Evolutionary conservation across 2,113 vertebrate genomes (phyloP).

Genomic region (Picathartes gymnocephalus): DNA sequence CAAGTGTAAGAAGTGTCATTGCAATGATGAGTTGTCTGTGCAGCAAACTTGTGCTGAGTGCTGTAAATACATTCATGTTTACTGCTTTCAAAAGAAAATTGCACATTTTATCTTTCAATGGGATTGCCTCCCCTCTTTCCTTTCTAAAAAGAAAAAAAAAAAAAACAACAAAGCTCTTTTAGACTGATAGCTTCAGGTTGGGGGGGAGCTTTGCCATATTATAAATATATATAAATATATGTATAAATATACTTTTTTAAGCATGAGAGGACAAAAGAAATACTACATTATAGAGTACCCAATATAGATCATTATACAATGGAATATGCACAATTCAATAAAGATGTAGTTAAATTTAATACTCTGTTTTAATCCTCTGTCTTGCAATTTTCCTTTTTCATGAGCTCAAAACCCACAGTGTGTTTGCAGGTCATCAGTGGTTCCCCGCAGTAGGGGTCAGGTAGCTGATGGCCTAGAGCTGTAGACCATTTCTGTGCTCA

Average conservation of each 20-base stretch:
- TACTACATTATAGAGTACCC: conserved; percentile 64
- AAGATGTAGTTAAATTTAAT: conserved; percentile 72
- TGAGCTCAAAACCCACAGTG: conserved; percentile 14
- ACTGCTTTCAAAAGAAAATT: conserved; percentile 74
- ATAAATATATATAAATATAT: conserved; percentile 73
- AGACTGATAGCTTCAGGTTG: conserved; percentile 51
- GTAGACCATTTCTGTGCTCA: background rate
- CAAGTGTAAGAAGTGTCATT: conserved; percentile 56
- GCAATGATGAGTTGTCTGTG: conserved; percentile 59
- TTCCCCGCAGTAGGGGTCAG: background rate
- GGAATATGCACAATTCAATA: conserved; percentile 75
- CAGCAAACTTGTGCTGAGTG: conserved; percentile 64
- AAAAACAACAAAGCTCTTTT: conserved; percentile 60
- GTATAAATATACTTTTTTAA: conserved; percentile 80
- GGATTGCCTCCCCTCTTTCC: conserved; percentile 59
- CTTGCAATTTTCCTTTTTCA: conserved; percentile 39
- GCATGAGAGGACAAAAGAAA: conserved; percentile 71
- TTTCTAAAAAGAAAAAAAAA: conserved; percentile 16
- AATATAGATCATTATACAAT: conserved; percentile 68
- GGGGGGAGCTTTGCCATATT: conserved; percentile 70
- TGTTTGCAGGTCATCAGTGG: background rate
- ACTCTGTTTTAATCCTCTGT: conserved; percentile 51
- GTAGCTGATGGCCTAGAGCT: background rate
- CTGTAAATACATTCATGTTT: conserved; percentile 76
- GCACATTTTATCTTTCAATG: conserved; percentile 74